Conservation (phyloP, 2,113 vertebrate genomes). For the Ancistrus triradiatus region DNA sequence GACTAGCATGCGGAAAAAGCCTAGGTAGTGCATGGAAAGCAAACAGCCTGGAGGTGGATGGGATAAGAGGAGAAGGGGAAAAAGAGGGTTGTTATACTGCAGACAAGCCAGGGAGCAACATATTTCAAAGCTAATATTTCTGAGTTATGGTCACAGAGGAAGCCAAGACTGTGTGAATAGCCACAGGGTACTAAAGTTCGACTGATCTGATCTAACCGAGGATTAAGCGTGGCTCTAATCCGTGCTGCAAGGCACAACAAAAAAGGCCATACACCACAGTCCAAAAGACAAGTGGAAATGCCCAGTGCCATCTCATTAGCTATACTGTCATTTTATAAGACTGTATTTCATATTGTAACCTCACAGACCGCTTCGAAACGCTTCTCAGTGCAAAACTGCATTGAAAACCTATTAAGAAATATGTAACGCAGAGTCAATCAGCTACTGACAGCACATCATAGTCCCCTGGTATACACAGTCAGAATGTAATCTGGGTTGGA, state of each 20-base stretch:
- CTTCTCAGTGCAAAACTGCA: too few species aligned
- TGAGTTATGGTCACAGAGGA: background rate
- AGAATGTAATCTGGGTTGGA: too few species aligned
- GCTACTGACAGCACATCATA: too few species aligned
- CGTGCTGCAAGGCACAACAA: background rate
- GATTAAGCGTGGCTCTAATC: conserved; percentile 38
- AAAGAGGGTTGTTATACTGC: conserved; percentile 6
- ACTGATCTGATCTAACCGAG: conserved; percentile 35
- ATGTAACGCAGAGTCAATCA: too few species aligned
- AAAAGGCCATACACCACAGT: background rate
- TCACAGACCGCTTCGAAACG: too few species aligned
- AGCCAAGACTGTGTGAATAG: conserved; percentile 3
- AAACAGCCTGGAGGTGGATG: conserved; percentile 27
- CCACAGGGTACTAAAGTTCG: background rate
- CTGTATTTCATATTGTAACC: background rate
- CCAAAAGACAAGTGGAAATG: background rate
- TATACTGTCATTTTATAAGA: conserved; percentile 1
- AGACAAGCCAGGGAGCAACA: conserved; percentile 16
- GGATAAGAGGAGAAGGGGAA: background rate
- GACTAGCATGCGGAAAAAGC: conserved; percentile 6
- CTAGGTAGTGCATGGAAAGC: conserved; percentile 1
- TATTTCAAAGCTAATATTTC: conserved; percentile 40
- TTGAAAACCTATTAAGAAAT: too few species aligned
- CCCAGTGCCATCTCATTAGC: conserved; percentile 20
- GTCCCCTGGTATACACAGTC: too few species aligned